These are phyloP conservation scores for Megalonaias nervosa DNA, from an alignment of 1,140 invertebrate species.

Conservation along the genomic window DNA sequence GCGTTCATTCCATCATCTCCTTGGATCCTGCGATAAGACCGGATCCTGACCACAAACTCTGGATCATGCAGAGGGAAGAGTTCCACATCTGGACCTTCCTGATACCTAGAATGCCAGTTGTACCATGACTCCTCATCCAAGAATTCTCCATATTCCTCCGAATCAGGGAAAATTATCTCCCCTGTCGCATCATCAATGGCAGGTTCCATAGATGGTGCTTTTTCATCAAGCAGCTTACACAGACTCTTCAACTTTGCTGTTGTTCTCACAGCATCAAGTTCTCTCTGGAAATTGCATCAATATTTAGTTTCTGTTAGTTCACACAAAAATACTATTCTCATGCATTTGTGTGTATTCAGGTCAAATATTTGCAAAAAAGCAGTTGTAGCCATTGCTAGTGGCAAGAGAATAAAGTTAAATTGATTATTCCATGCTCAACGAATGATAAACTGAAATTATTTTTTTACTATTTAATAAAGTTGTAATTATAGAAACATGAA, in stretches of 20 bases:
- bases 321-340: neutral
- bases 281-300: constrained; percentile 36
- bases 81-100: constrained; percentile 30
- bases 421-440: no score
- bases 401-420: no score
- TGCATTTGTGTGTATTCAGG: no score
- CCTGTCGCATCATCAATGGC: constrained; percentile 49
- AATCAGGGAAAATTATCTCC: constrained; percentile 53
- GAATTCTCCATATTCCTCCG: constrained; percentile 62
- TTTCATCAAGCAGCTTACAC: constrained; percentile 42
- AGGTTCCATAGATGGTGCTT: constrained; percentile 33
- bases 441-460: no score
- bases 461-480: no score
- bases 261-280: constrained; percentile 30
- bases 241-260: constrained; percentile 44
- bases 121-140: constrained; percentile 68
- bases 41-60: constrained; percentile 23
- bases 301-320: neutral
- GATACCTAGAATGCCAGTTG: constrained; percentile 58
- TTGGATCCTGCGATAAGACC: constrained; percentile 21
- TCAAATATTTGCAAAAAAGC: no score
- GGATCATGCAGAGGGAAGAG: constrained; percentile 17
- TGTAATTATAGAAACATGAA: no score
- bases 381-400: no score
- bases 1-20: neutral